phyloP scores from a whole-genome alignment of 2,797 vertebrate genomes.

The Onychomys arenicola region DNA sequence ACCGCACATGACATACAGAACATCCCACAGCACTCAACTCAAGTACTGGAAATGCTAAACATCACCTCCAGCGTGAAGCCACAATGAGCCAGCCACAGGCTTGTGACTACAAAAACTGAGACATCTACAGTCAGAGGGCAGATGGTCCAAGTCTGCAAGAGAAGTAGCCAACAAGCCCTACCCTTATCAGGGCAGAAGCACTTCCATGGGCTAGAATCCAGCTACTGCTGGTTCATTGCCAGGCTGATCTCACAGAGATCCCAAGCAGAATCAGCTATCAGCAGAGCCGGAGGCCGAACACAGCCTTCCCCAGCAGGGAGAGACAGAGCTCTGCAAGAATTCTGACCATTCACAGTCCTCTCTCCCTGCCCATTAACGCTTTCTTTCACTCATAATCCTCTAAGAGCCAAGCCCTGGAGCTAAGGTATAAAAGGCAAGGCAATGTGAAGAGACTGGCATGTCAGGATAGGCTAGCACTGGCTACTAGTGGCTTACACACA shows the following conservation, averaged over 20 bases:
- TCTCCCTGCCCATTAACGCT: background rate
- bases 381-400: background rate
- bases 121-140: background rate
- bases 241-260: background rate
- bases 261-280: background rate
- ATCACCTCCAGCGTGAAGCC: background rate
- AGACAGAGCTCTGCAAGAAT: background rate
- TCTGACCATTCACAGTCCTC: background rate
- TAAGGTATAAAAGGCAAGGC: background rate
- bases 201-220: background rate
- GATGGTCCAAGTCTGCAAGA: background rate
- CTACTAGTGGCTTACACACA: background rate
- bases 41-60: conserved; percentile 50
- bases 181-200: background rate
- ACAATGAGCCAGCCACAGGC: background rate
- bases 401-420: background rate
- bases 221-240: background rate
- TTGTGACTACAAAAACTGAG: background rate
- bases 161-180: background rate
- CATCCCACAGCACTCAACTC: no score
- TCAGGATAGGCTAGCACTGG: no score
- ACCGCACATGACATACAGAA: no score
- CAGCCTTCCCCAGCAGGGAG: background rate
- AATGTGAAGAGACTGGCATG: background rate
- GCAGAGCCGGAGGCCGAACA: background rate